Conservation (phyloP, 2,113 vertebrate species). For the Otis tarda region DNA sequence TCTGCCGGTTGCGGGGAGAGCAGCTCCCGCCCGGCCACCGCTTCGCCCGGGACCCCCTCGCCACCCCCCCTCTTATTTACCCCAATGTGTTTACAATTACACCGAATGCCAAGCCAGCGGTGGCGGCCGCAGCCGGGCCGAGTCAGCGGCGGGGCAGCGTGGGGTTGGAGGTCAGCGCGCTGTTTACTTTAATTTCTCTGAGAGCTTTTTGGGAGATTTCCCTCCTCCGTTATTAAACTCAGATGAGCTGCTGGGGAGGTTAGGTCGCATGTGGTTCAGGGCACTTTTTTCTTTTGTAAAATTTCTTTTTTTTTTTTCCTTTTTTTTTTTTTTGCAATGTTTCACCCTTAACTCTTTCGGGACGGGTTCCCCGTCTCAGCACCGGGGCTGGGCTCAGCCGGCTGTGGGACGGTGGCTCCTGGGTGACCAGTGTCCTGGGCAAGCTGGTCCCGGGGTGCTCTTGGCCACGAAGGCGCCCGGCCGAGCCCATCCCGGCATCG, state of each 20-base stretch:
- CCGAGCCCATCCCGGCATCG: not conserved
- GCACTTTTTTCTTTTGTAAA: not conserved
- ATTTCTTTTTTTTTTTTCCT: not conserved
- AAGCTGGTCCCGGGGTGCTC: not conserved
- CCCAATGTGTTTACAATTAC: conserved; percentile 65
- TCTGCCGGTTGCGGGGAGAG: not conserved
- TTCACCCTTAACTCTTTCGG: conserved; percentile 47
- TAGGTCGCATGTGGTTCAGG: conserved; percentile 66
- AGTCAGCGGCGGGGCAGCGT: conserved; percentile 52
- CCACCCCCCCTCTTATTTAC: not conserved
- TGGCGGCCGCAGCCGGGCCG: conserved; percentile 2
- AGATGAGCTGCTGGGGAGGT: conserved; percentile 69
- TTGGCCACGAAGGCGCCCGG: not conserved
- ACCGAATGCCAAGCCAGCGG: not conserved
- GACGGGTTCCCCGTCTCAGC: not conserved
- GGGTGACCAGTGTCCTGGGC: not conserved
- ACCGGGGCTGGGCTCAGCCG: too few species aligned
- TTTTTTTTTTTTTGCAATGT: not conserved
- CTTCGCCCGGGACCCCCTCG: not conserved
- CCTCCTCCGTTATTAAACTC: conserved; percentile 71
- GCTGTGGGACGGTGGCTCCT: not conserved
- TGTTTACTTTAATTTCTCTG: conserved; percentile 76
- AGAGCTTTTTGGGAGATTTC: conserved; percentile 72
- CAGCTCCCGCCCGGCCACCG: not conserved
- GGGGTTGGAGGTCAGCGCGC: conserved; percentile 54